Base-by-base conservation (phyloP, 2,797 vertebrate species). In the Saxicola maurus region DNA sequence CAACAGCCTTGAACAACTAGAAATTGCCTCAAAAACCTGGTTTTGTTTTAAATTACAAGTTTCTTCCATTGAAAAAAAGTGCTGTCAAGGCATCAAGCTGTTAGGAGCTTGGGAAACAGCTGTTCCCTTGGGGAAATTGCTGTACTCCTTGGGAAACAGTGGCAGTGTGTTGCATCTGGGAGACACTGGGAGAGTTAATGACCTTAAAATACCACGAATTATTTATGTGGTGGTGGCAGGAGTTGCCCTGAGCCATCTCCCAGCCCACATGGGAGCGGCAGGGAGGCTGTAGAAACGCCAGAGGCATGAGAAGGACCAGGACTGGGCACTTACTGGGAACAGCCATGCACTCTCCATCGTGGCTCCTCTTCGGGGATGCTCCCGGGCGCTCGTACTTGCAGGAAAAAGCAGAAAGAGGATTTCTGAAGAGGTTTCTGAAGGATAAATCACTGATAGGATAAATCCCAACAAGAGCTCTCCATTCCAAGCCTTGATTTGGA, bases 331-430 rank as follows among this genome's bases (percentile, higher is more conserved):
- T 86, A 99, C 99, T 96, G 88, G 98, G 98, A 61, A 96, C 95
- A 56, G 96, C 91, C 5, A 98, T 76, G 64, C 97, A 97, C 35
- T 99, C 99, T 45, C 99, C 99, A 1, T 99, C 99, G 1, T 98
- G 97, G 95, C 95, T 98, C 49, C 99, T 98, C 94, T 99, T 99
- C 0, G 98, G 99, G 13, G 99, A 99, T 0, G 98, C 96, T 72
- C 98, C 99, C 0, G 98, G 98, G 10, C 98, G 98, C 82, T 99
- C 98, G 1, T 98, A 99, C 98, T 99, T 95, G 62, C 21, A 90
- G 60, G 79, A 67, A 72, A 91, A 65, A 96, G n/a, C 12, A 90
- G 38, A 91, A 64, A 80, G 30, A 87, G 38, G 17, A 20, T 68
- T 89, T 65, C 35, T 35, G 35, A 35, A 35, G 35, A 35, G 35